Percentiles rank a stretch among this genome's conserved stretches.
These are phyloP conservation scores for Charadrius vociferus DNA, from an alignment of 2,113 vertebrate species.

Conservation along the genomic window DNA sequence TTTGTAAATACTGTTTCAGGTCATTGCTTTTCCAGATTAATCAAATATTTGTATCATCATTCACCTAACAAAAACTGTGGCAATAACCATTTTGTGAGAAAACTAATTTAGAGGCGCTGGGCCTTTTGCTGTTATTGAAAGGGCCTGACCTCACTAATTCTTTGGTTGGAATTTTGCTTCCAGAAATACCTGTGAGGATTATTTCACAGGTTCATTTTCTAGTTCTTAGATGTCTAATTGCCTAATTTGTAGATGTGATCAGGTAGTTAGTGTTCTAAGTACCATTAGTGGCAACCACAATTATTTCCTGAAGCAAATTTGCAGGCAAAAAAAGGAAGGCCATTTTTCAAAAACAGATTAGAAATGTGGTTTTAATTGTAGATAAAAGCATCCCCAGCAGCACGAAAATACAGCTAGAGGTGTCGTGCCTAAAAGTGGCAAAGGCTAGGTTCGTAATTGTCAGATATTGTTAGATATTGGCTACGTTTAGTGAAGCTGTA, in stretches of 20 bases:
- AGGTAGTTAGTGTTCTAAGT: neutral
- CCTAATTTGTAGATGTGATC: conserved; percentile 29
- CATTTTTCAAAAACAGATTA: neutral
- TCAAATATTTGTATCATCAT: neutral
- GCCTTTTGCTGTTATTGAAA: neutral
- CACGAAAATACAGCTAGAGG: conserved; percentile 5
- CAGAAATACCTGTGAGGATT: conserved; percentile 33
- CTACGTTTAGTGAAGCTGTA: neutral
- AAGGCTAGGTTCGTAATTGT: neutral
- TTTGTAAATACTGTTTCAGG: neutral
- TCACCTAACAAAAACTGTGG: neutral
- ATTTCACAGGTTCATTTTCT: conserved; percentile 14
- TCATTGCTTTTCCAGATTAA: neutral
- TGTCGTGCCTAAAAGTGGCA: neutral
- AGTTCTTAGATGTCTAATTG: conserved; percentile 22
- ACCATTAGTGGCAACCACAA: neutral
- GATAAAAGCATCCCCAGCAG: conserved; percentile 16
- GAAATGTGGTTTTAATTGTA: neutral
- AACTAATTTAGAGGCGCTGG: neutral
- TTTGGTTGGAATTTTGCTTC: neutral
- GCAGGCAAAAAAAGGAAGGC: neutral
- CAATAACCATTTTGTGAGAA: neutral
- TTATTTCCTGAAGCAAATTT: conserved; percentile 29
- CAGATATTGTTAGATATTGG: neutral
- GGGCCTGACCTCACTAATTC: neutral